phyloP scores from a whole-genome alignment of 2,797 vertebrate species.

The Gymnodraco acuticeps region DNA sequence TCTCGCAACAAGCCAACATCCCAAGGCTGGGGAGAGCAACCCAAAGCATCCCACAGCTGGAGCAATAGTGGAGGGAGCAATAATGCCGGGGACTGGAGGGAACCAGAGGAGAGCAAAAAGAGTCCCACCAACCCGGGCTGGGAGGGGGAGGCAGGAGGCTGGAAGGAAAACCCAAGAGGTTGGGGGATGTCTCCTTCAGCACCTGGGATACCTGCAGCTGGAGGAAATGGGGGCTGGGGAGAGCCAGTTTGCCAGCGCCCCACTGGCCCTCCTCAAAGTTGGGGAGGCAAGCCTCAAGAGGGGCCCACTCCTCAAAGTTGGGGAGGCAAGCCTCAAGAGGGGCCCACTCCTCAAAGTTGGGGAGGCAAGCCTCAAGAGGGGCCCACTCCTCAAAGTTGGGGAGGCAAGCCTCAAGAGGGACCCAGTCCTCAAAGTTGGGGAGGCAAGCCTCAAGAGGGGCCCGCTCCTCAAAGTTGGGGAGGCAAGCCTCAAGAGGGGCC shows the following conservation, averaged over 20 bases:
- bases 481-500: too few species aligned
- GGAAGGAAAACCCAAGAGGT: constrained; percentile 89
- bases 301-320: constrained; percentile 48
- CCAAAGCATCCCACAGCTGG: constrained; percentile 92
- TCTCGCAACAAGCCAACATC: constrained; percentile 88
- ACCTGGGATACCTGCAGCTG: constrained; percentile 78
- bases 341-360: too few species aligned
- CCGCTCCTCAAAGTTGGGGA: too few species aligned
- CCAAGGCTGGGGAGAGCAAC: constrained; percentile 93
- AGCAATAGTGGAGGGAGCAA: constrained; percentile 86
- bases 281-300: constrained; percentile 89
- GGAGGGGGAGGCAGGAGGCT: constrained; percentile 90
- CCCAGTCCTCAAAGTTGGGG: too few species aligned
- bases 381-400: too few species aligned
- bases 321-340: too few species aligned
- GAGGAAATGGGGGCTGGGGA: constrained; percentile 85
- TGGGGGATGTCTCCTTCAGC: constrained; percentile 79
- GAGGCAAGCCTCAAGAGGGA: too few species aligned
- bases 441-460: too few species aligned
- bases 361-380: too few species aligned
- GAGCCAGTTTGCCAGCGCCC: constrained; percentile 88
- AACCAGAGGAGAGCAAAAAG: constrained; percentile 93
- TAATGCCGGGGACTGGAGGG: constrained; percentile 88
- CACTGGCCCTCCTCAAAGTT: constrained; percentile 87
- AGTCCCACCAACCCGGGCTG: constrained; percentile 86